A percentile compares a stretch with the other conserved stretches of the same genome.
Conservation (phyloP, 2,888 invertebrate genomes). For the Sceliomorpha sp. region DNA sequence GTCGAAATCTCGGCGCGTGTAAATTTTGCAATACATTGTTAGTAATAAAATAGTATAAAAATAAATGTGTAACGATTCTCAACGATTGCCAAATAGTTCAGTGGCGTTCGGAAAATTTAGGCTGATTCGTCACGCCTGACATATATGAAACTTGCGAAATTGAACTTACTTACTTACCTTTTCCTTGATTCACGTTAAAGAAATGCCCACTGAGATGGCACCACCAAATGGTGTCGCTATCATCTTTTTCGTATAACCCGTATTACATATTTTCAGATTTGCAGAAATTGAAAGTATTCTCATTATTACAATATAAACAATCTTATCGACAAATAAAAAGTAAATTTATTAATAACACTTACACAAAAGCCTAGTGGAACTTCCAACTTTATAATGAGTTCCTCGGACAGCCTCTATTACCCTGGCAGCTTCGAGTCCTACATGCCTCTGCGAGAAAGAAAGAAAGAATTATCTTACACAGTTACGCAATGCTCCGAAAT, state of each 20-base stretch:
- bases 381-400: slow-evolving; percentile 37
- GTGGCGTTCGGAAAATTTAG: no score
- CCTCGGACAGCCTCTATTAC: slow-evolving; percentile 25
- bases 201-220: slow-evolving; percentile 26
- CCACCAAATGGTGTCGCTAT: slow-evolving; percentile 15
- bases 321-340: no score
- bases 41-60: background rate
- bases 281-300: no score
- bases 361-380: slow-evolving; percentile 50
- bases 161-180: slow-evolving; percentile 30
- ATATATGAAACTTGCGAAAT: slow-evolving; percentile 30
- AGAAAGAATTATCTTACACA: no score
- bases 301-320: no score
- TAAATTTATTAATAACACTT: no score
- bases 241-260: no score
- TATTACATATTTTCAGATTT: no score
- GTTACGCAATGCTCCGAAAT: background rate
- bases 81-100: no score
- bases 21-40: background rate
- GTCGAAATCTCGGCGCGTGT: no score
- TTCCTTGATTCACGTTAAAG: slow-evolving; percentile 3
- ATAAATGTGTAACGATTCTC: no score
- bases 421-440: slow-evolving; percentile 34
- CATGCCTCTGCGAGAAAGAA: slow-evolving; percentile 8
- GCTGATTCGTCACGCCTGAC: slow-evolving; percentile 6